These are phyloP conservation scores for Nephrotoma guestfalica DNA, from an alignment of 2,888 invertebrate species.

Conservation along the genomic window DNA sequence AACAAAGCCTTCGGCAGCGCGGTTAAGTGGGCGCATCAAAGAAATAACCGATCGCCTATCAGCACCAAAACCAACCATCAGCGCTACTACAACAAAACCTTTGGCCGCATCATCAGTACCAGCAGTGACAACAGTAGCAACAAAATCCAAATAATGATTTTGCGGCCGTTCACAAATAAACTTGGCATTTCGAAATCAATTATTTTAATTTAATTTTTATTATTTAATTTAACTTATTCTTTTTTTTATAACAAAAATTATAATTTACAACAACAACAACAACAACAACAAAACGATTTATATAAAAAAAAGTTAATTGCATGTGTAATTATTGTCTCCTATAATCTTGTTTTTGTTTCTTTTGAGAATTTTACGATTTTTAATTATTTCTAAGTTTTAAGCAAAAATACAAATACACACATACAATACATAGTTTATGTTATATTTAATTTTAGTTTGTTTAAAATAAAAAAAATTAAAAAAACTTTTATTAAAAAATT, in stretches of 20 bases:
- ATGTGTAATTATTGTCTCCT: neutral
- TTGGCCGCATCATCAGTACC: neutral
- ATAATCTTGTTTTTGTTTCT: neutral
- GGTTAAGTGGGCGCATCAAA: constrained; percentile 34
- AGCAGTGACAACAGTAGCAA: neutral
- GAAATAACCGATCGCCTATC: constrained; percentile 32
- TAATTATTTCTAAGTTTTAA: neutral
- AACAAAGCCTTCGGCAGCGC: constrained; percentile 21
- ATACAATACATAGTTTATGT: neutral
- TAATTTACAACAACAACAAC: neutral
- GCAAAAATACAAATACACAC: neutral
- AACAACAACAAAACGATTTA: neutral
- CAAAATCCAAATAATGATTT: neutral
- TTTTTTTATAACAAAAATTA: constrained; percentile 7
- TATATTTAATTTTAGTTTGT: neutral
- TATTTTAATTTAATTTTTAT: constrained; percentile 8
- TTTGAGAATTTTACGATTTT: neutral
- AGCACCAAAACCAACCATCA: constrained; percentile 20
- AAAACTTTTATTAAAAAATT: neutral
- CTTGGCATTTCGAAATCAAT: neutral
- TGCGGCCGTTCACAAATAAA: neutral
- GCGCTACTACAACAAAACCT: neutral
- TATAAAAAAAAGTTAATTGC: neutral
- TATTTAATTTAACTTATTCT: constrained; percentile 8
- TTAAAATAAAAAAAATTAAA: neutral